Percentiles rank a stretch among this genome's conserved stretches.
Conservation (phyloP, 2,888 invertebrate species). For the Zhuqinia jingwanae region DNA sequence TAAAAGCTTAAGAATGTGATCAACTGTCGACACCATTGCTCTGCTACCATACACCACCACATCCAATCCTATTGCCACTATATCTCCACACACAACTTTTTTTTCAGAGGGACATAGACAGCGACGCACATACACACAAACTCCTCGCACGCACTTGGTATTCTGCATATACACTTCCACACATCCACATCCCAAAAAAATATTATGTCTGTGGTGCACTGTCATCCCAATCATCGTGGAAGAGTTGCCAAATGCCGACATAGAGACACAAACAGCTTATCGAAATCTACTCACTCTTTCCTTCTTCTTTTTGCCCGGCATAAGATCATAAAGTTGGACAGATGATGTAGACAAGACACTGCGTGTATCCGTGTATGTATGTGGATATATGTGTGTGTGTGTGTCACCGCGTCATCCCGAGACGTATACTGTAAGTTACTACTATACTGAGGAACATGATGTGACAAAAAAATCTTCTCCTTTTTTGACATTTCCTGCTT, state of each 20-base stretch:
- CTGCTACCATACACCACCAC: too few species aligned
- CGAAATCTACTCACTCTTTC: not conserved
- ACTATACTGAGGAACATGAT: conserved; percentile 17
- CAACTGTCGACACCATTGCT: conserved; percentile 50
- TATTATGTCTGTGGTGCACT: too few species aligned
- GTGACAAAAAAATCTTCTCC: conserved; percentile 58
- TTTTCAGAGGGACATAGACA: not conserved
- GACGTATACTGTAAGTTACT: too few species aligned
- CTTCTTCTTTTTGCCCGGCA: conserved; percentile 10
- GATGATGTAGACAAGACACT: conserved; percentile 24
- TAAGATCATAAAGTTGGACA: conserved; percentile 4
- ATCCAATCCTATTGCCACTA: not conserved
- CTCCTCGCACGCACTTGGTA: too few species aligned
- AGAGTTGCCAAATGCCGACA: not conserved
- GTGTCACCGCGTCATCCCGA: not conserved
- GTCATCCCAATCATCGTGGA: too few species aligned
- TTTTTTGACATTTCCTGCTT: conserved; percentile 20
- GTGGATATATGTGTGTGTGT: not conserved
- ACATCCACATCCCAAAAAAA: not conserved
- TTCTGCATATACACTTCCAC: not conserved
- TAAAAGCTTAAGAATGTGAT: conserved; percentile 66
- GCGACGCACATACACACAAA: not conserved
- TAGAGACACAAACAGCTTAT: not conserved
- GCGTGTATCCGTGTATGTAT: too few species aligned
- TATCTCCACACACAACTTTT: not conserved